Percentiles rank a stretch among this genome's conserved stretches.
These are phyloP conservation scores for Metacarcinus magister DNA, from an alignment of 2,888 invertebrate genomes.

Conservation along the genomic window DNA sequence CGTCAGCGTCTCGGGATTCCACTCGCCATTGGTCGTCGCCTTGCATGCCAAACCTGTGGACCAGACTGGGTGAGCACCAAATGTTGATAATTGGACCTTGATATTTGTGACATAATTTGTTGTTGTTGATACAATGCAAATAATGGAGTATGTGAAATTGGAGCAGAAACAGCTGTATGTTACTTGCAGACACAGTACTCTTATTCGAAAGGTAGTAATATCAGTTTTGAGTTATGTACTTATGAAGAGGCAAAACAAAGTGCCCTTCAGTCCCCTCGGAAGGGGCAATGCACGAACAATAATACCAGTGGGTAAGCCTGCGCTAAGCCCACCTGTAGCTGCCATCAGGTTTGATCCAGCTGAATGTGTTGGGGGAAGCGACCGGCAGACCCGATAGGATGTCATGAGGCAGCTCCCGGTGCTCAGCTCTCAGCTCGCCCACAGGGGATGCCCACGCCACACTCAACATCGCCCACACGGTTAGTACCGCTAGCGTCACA, in stretches of 20 bases:
- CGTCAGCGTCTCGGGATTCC: slow-evolving; percentile 73
- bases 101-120: not conserved
- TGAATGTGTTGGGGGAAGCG: slow-evolving; percentile 67
- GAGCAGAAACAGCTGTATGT: not conserved
- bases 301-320: not conserved
- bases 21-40: slow-evolving; percentile 80
- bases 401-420: slow-evolving; percentile 22
- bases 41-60: slow-evolving; percentile 78
- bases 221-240: not conserved
- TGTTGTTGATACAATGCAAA: not conserved
- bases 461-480: slow-evolving; percentile 50
- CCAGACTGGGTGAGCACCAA: not conserved
- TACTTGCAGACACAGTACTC: not conserved
- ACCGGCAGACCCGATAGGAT: slow-evolving; percentile 62
- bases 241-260: not conserved
- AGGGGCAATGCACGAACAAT: not conserved
- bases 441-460: slow-evolving; percentile 27
- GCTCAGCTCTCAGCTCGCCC: slow-evolving; percentile 55
- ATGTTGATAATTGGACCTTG: not conserved
- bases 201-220: not conserved
- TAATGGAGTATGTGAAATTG: not conserved
- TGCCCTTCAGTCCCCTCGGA: not conserved
- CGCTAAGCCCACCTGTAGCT: slow-evolving; percentile 67
- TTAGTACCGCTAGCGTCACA: not conserved
- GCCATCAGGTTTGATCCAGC: slow-evolving; percentile 68